A percentile compares a stretch with the other conserved stretches of the same genome.
Conservation (phyloP, 2,113 vertebrate genomes). For the Charadrius vociferus region DNA sequence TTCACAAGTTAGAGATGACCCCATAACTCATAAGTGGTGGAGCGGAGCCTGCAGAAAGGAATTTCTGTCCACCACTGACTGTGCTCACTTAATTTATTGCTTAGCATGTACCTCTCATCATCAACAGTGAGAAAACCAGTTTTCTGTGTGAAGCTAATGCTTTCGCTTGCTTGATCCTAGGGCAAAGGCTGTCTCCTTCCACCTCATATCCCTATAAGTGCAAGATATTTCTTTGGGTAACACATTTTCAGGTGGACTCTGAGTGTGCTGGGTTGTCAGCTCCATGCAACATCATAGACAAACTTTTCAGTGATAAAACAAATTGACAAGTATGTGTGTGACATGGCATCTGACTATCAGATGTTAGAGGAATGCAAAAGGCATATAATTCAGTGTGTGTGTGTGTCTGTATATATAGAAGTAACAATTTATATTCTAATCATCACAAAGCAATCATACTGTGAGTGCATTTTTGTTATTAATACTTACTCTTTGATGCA, state of each 20-base stretch:
- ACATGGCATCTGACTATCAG: constrained; percentile 66
- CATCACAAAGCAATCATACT: constrained; percentile 75
- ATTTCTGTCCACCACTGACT: constrained; percentile 47
- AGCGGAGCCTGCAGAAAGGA: constrained; percentile 42
- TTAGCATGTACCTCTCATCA: constrained; percentile 32
- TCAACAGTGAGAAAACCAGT: not conserved
- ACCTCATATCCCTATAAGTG: not conserved
- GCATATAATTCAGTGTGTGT: constrained; percentile 39
- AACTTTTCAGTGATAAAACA: constrained; percentile 17
- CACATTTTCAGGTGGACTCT: not conserved
- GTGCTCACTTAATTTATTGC: constrained; percentile 51
- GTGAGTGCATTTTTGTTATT: constrained; percentile 72
- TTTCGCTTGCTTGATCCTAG: not conserved
- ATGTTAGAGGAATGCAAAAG: constrained; percentile 60
- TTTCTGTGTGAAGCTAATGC: constrained; percentile 2
- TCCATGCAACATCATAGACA: not conserved
- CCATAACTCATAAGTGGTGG: constrained; percentile 51
- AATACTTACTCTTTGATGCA: constrained; percentile 74
- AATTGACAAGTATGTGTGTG: constrained; percentile 9
- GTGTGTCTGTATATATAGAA: constrained; percentile 65
- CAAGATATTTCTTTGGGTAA: not conserved
- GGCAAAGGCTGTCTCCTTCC: not conserved
- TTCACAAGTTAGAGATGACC: constrained; percentile 59
- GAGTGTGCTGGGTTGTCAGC: not conserved
- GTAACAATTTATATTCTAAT: constrained; percentile 75